Percentiles rank a stretch among this genome's conserved stretches.
Evolutionary conservation across 2,888 invertebrate genomes (phyloP).

Genomic region (Boloria selene): DNA sequence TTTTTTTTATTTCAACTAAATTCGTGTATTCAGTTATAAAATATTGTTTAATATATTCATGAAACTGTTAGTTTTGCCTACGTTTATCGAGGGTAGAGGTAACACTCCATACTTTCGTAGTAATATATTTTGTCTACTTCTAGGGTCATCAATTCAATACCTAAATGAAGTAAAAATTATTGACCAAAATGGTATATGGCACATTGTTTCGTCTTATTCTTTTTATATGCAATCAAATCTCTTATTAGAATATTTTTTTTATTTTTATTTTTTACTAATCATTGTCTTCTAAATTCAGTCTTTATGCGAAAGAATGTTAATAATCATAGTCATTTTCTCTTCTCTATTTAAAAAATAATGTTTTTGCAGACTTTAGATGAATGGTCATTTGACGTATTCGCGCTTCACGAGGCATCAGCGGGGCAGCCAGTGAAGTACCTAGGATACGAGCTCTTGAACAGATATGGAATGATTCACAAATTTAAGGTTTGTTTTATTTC

Average conservation of each 20-base stretch:
- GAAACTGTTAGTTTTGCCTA: too few species aligned
- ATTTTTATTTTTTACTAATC: too few species aligned
- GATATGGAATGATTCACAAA: conserved; percentile 97
- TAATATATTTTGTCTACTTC: background rate
- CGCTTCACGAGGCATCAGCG: conserved; percentile 91
- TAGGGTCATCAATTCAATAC: too few species aligned
- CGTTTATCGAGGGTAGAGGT: too few species aligned
- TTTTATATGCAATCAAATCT: too few species aligned
- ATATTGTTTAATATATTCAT: background rate
- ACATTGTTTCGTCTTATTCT: too few species aligned
- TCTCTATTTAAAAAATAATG: background rate
- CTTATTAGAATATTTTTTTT: too few species aligned
- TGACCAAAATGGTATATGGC: too few species aligned
- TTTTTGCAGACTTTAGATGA: conserved; percentile 90
- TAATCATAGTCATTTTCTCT: background rate
- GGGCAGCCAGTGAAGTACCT: conserved; percentile 96
- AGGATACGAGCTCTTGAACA: conserved; percentile 95
- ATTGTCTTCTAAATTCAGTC: too few species aligned
- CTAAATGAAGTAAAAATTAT: too few species aligned
- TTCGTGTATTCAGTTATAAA: background rate
- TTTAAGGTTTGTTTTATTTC: conserved; percentile 86
- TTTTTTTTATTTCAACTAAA: background rate
- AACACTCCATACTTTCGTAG: too few species aligned
- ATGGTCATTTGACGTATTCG: conserved; percentile 97
- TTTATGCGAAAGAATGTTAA: too few species aligned